Base-by-base conservation (phyloP, 2,797 vertebrate species). In the Agapornis canus region DNA sequence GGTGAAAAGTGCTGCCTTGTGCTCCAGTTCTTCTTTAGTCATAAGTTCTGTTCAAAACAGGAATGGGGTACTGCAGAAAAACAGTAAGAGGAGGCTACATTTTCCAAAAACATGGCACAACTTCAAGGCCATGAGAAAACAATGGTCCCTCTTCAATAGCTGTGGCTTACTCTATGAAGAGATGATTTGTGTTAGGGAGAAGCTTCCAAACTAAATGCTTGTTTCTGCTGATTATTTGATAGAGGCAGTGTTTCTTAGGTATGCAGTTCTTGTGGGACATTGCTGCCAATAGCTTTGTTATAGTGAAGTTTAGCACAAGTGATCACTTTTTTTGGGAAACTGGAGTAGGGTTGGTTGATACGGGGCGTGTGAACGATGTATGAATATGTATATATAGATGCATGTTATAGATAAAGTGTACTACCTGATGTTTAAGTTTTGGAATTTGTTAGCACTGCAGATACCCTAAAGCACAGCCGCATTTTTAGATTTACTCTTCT, bases 301-400 rank as follows among this genome's bases (percentile, higher is more conserved):
- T 16, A 40, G 22, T 25, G 15, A 11, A 5, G 40, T 88, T 69
- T 73, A 60, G 13, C 37, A 45, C 0, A 4, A 68, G 11, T 32
- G n/a, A 15, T 48, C 0, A 0, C 19, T 25, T 68, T 68, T 5
- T 64, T 14, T 49, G 29, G 54, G 22, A 51, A 47, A 18, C 11
- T 15, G 20, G 52, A 52, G 19, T 10, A 20, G 4, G 4, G 8
- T 11, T 63, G 11, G 10, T 21, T 69, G 27, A 45, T 12, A 51
- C 21, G 18, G 17, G 4, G 3, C 8, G 9, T 66, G 31, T 39
- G 23, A 47, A 26, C 5, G 16, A 4, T 26, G n/a, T 43, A 14
- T 25, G 17, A 60, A 4, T 60, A 5, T 16, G 3, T 21, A 4
- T 31, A 14, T 40, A 26, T 40, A 27, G 25, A 3, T 19, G 31